A percentile compares a stretch with the other conserved stretches of the same genome.
Evolutionary conservation across 2,797 vertebrate species (phyloP).

Genomic region (Arremon aurantiirostris): DNA sequence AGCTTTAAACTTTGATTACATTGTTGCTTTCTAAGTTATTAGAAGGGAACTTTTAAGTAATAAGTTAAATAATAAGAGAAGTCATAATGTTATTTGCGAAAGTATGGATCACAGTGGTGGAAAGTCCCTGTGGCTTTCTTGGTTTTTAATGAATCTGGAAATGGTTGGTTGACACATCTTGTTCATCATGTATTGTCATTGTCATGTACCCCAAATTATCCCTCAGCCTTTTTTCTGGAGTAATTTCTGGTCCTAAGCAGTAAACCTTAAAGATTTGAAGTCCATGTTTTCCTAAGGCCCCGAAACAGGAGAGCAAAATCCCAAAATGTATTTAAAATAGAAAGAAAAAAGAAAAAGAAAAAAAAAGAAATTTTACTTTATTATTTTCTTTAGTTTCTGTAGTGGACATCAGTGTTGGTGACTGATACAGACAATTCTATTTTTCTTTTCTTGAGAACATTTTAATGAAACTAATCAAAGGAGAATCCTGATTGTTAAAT

Average conservation of each 20-base stretch:
- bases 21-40: not conserved
- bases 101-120: not conserved
- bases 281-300: not conserved
- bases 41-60: not conserved
- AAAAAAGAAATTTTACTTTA: not conserved
- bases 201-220: not conserved
- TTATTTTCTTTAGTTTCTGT: not conserved
- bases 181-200: not conserved
- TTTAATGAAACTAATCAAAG: not conserved
- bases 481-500: not conserved
- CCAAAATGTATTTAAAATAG: not conserved
- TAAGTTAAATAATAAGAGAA: not conserved
- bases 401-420: not conserved
- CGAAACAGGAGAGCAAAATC: not conserved
- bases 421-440: not conserved
- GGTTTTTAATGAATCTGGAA: not conserved
- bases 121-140: not conserved
- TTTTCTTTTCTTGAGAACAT: not conserved
- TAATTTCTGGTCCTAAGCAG: not conserved
- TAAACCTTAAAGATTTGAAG: not conserved
- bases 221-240: not conserved
- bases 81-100: not conserved
- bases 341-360: not conserved
- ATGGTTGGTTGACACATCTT: not conserved
- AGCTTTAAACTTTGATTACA: not conserved